Base-by-base conservation (phyloP, 35 echinoderm and acorn worm genomes). In the Eucidaris tribuloides region DNA sequence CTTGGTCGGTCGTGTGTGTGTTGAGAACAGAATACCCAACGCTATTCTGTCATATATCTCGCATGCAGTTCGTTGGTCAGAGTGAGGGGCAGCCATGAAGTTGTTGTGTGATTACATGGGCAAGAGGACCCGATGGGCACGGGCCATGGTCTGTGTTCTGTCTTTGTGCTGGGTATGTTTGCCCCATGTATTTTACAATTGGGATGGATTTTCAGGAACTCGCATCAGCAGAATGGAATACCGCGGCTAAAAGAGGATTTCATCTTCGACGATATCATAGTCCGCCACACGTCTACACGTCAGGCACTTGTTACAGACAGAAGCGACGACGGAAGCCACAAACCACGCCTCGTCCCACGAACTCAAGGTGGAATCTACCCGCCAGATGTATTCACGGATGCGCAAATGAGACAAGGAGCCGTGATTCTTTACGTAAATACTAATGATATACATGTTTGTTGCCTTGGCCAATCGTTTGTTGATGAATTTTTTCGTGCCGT, bases 401-500 rank as follows among this genome's bases (percentile, higher is more conserved):
- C 90, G 24, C 90, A 99, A 55, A 89, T 77, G 45, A 77, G 57
- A 54, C 45, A 89, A 48, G 96, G 96, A 44, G 96, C 91, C 6
- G 60, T 93, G 31, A 42, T 90, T 3, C 56, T 99, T 46, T 91
- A 99, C 58, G 45, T 83, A 19, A 34, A 90, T 17, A 87, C n/a
- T 86, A 71, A 82, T 99, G 87, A 65, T 91, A 30, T 99, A 99
- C 82, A 99, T 99, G 96, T 99, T 99, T 87, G 84, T 92, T 15
- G 96, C 90, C 7, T 70, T 99, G 1, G 96, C 96, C 43, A n/a
- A 99, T 99, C 46, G 96, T 99, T 18, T 99, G 96, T n/a, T 65
- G 96, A 99, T 85, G 96, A 99, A 66, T 99, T 99, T 54, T 99
- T 99, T 76, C n/a, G 91, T 99, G 9, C 96, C 96, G 17, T 65